Conservation (phyloP, 2,113 vertebrate species). For the Chionis minor region DNA sequence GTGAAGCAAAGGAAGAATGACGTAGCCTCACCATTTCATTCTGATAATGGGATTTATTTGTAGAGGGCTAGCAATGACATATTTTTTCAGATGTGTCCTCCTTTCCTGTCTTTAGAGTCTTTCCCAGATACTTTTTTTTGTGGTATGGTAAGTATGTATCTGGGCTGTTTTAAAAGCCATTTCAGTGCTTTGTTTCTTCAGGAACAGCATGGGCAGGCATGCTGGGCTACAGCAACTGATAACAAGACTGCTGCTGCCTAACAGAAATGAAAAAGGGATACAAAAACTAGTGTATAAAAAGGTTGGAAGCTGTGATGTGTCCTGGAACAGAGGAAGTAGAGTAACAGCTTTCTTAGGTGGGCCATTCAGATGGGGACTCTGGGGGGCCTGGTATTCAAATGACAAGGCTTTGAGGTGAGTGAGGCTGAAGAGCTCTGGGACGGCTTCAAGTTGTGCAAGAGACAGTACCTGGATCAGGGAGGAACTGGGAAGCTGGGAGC, state of each 20-base stretch:
- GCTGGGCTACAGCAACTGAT: not conserved
- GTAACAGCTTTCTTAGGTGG: not conserved
- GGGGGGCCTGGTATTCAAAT: not conserved
- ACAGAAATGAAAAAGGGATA: not conserved
- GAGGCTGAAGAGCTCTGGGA: not conserved
- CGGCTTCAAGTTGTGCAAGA: not conserved
- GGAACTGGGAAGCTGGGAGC: not conserved
- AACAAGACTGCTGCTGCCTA: not conserved
- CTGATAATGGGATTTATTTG: not conserved
- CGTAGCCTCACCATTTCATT: not conserved
- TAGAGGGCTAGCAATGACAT: not conserved
- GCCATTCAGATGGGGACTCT: not conserved
- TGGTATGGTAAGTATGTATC: not conserved
- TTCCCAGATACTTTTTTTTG: not conserved
- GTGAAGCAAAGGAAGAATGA: not conserved
- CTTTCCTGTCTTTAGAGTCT: not conserved
- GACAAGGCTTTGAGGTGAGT: not conserved
- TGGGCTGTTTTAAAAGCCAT: not conserved
- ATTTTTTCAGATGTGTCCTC: not conserved
- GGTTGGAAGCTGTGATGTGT: not conserved
- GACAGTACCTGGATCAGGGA: not conserved
- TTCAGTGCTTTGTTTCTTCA: not conserved
- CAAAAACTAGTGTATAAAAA: not conserved
- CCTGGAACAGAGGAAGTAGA: not conserved
- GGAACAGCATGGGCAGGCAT: not conserved